Evolutionary conservation across 2,797 vertebrate genomes (phyloP).

Genomic region (Darevskia nairensis): DNA sequence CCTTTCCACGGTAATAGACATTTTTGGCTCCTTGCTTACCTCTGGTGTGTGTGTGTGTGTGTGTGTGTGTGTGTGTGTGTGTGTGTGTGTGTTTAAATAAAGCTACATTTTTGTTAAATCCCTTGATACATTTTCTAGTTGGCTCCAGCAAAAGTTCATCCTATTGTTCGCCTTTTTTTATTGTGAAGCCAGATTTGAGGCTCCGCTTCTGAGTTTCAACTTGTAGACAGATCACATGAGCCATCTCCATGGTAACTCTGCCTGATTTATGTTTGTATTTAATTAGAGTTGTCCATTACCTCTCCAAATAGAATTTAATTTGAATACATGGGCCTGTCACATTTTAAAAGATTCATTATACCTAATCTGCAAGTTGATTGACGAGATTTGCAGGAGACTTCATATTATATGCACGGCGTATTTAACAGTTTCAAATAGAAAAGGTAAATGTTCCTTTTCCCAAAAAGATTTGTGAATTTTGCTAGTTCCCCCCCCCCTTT

Average conservation of each 20-base stretch:
- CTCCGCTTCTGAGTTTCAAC: slow-evolving; percentile 47
- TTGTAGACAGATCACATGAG: slow-evolving; percentile 52
- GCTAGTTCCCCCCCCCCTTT: background rate
- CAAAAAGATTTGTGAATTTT: slow-evolving; percentile 23
- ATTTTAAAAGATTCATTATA: slow-evolving; percentile 52
- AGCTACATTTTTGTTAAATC: background rate
- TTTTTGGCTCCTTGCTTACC: background rate
- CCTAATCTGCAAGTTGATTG: slow-evolving; percentile 28
- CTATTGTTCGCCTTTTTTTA: slow-evolving; percentile 4
- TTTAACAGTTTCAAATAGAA: slow-evolving; percentile 48
- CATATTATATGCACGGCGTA: slow-evolving; percentile 50
- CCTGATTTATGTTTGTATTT: slow-evolving; percentile 68
- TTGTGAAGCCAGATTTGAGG: slow-evolving; percentile 43
- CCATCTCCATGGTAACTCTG: slow-evolving; percentile 71
- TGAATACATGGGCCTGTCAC: slow-evolving; percentile 65
- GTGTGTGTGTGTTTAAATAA: background rate
- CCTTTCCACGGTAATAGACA: background rate
- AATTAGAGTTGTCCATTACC: slow-evolving; percentile 68
- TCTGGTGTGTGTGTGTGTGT: background rate
- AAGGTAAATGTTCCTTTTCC: slow-evolving; percentile 41
- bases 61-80: no score
- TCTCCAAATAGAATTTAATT: slow-evolving; percentile 70
- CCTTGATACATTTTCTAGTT: background rate
- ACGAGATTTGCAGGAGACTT: slow-evolving; percentile 24
- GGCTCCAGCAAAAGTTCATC: background rate